Conservation (phyloP, 2,113 vertebrate genomes). For the Heloderma charlesbogerti region DNA sequence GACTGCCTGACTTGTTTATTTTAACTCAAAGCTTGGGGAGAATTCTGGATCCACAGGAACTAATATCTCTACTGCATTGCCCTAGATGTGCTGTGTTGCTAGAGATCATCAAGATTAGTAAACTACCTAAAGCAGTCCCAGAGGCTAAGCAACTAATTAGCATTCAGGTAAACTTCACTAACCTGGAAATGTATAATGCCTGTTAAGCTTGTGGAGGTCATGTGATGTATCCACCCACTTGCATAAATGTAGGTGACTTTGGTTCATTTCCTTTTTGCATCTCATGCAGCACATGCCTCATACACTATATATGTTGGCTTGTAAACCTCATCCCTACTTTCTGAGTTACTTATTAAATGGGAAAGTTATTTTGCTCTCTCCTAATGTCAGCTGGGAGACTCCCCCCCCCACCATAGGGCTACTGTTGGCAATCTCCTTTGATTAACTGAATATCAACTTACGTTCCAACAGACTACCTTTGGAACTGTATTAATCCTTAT, state of each 20-base stretch:
- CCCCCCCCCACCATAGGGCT: constrained; percentile 6
- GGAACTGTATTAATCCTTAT: not conserved
- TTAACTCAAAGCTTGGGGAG: constrained; percentile 63
- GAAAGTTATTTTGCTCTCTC: not conserved
- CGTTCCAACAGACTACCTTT: not conserved
- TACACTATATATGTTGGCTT: not conserved
- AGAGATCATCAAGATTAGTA: constrained; percentile 48
- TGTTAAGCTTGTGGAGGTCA: not conserved
- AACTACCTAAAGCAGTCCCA: constrained; percentile 44
- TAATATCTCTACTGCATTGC: constrained; percentile 42
- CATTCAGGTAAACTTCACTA: constrained; percentile 43
- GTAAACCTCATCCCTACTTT: not conserved
- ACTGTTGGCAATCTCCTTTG: constrained; percentile 40
- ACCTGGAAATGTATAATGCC: constrained; percentile 51
- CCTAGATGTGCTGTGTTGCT: not conserved
- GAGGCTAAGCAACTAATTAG: constrained; percentile 56
- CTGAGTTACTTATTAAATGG: not conserved
- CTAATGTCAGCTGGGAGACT: not conserved
- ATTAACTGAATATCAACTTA: constrained; percentile 46
- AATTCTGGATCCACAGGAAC: constrained; percentile 40
- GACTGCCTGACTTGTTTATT: constrained; percentile 54
- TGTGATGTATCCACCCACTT: constrained; percentile 31
- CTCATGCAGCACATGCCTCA: not conserved
- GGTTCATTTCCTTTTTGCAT: constrained; percentile 32
- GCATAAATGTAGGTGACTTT: constrained; percentile 30